Conservation (phyloP, 1,140 invertebrate genomes). For the Hermatobates lingyangjiaoensis region DNA sequence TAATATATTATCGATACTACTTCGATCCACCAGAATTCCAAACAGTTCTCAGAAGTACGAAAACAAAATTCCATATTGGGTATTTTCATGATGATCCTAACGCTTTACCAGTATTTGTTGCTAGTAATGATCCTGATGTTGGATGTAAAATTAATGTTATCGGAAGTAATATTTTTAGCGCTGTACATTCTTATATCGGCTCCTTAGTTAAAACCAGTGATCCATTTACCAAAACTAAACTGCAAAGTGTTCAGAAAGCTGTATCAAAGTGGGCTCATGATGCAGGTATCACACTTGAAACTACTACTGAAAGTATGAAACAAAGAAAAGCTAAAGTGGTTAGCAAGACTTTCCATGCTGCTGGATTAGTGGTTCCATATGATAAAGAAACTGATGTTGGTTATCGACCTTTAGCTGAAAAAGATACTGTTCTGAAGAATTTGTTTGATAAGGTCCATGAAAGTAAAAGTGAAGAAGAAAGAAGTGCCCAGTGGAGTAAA, state of each 20-base stretch:
- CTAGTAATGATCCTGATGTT: conserved; percentile 44
- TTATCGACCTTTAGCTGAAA: conserved; percentile 54
- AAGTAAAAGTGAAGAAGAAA: conserved; percentile 33
- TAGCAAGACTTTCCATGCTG: conserved; percentile 59
- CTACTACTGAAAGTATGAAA: conserved; percentile 36
- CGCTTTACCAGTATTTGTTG: conserved; percentile 54
- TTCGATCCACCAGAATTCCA: conserved; percentile 89
- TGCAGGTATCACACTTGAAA: conserved; percentile 38
- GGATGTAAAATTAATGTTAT: conserved; percentile 46
- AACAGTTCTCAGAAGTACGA: conserved; percentile 13
- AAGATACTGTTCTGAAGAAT: conserved; percentile 45
- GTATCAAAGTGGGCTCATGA: conserved; percentile 43
- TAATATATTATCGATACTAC: conserved; percentile 68
- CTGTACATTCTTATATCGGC: conserved; percentile 52
- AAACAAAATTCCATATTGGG: conserved; percentile 24
- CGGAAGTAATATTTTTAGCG: conserved; percentile 70
- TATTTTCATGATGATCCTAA: conserved; percentile 66
- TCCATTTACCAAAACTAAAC: conserved; percentile 41
- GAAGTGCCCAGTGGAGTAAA: conserved; percentile 34
- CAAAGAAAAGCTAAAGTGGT: conserved; percentile 46
- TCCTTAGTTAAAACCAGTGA: conserved; percentile 35
- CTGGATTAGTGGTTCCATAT: conserved; percentile 75
- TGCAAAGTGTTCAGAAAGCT: conserved; percentile 35
- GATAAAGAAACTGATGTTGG: conserved; percentile 60
- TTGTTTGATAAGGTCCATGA: conserved; percentile 39